Conservation (phyloP, 2,797 vertebrate genomes). For the Simalia tracyae region DNA sequence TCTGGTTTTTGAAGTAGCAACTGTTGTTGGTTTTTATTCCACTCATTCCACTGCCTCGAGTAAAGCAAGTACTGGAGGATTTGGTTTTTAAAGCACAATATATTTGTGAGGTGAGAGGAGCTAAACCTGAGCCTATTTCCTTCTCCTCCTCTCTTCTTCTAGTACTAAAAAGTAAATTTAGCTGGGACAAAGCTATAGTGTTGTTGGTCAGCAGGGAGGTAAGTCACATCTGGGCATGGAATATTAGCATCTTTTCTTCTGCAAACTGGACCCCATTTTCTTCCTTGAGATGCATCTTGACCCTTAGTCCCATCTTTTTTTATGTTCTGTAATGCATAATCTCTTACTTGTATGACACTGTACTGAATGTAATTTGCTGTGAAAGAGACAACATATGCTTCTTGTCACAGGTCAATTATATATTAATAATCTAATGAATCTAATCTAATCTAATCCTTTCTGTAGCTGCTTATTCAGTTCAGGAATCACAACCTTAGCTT, state of each 20-base stretch:
- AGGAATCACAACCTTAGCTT: background rate
- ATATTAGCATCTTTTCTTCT: background rate
- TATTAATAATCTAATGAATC: too few species aligned
- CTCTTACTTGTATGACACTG: background rate
- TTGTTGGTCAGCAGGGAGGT: background rate
- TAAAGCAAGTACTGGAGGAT: background rate
- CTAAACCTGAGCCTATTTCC: background rate
- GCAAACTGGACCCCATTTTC: background rate
- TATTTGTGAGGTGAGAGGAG: background rate
- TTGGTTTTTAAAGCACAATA: background rate
- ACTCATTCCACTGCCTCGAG: background rate
- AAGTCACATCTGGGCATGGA: background rate
- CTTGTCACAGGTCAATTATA: background rate
- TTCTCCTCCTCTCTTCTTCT: background rate
- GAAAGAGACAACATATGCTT: background rate
- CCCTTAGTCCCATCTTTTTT: background rate
- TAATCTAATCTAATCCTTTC: too few species aligned
- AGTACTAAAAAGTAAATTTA: background rate
- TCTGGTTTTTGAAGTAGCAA: background rate
- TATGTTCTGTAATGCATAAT: background rate
- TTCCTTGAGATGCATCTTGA: background rate
- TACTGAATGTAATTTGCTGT: background rate
- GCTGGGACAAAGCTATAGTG: background rate
- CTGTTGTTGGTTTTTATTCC: background rate
- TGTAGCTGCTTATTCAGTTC: background rate